These are phyloP conservation scores for Leptopilina myrica DNA, from an alignment of 2,888 invertebrate genomes.

Conservation along the genomic window DNA sequence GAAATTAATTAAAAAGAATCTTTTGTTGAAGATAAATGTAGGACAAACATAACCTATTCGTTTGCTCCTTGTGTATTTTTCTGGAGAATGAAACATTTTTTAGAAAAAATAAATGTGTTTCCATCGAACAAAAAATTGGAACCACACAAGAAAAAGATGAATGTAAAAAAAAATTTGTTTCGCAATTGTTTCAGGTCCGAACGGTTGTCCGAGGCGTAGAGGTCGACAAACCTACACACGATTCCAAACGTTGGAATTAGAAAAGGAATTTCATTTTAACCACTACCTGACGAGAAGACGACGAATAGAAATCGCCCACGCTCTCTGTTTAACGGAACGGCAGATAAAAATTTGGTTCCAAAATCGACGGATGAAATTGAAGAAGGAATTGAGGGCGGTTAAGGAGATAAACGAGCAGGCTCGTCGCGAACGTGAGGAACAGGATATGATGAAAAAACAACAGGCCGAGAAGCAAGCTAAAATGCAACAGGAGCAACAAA, in stretches of 20 bases:
- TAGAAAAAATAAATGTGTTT: too few relatives aligned
- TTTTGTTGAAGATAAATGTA: too few relatives aligned
- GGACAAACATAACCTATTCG: too few relatives aligned
- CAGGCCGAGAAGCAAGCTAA: constrained; percentile 92
- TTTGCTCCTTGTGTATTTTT: too few relatives aligned
- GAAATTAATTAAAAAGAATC: too few relatives aligned
- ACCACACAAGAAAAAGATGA: too few relatives aligned
- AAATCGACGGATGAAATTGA: constrained; percentile 97
- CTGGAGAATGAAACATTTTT: too few relatives aligned
- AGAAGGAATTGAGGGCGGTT: constrained; percentile 95
- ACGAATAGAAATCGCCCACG: constrained; percentile 98
- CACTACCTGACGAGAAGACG: constrained; percentile 97
- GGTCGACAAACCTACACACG: constrained; percentile 98
- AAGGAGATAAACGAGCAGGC: constrained; percentile 97
- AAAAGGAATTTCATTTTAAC: constrained; percentile 99
- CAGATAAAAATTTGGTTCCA: constrained; percentile 99
- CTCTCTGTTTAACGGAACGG: constrained; percentile 95
- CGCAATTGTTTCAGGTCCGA: constrained; percentile 85
- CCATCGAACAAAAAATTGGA: too few relatives aligned
- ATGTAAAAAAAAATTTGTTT: too few relatives aligned
- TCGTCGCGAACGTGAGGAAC: constrained; percentile 92
- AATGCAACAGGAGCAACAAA: constrained; percentile 85
- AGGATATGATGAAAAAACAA: constrained; percentile 93
- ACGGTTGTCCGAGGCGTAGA: constrained; percentile 94
- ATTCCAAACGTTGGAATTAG: constrained; percentile 98